Evolutionary conservation across 2,888 invertebrate genomes (phyloP), one percentile per base, ranked within the genome.

Genomic region (Bellardia bayeri): DNA sequence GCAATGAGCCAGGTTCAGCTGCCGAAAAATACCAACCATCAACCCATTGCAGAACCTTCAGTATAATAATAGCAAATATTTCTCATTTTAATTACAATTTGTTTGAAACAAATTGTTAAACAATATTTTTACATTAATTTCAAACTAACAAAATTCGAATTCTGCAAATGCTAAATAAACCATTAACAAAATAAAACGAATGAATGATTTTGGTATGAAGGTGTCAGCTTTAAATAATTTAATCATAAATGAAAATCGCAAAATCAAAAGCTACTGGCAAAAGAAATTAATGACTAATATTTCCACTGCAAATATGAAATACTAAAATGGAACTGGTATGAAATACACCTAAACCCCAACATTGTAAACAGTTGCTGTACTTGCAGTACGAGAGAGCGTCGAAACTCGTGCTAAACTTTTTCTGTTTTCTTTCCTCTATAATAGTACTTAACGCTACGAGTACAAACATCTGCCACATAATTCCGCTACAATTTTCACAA

Each of bases 401-500:
- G 42, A 74, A 79, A 64, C 80, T 71, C 86, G 86, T 83, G 83
- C 86, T 80, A 86, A 83, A 82, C n/a, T 64, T 40, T 64, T 64
- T 40, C 40, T 64, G 6, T 33, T 61, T 79, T 66, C 8, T 79
- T 66, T 7, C 58, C 33, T 33, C 16, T 4, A 64, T 85, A 82
- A 87, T 84, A 81, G 79, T 87, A 85, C 84, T 87, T 84, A 68
- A 78, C 49, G 76, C 63, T 83, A 61, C 54, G 14, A 85, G 84
- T 85, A 84, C 54, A 87, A 87, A 88, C 88, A 88, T 88, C 88
- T 88, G 88, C 88, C 80, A 71, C 68, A 76, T 76, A 82, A 88
- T 87, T 82, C 87, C 82, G 88, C 87, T 88, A 82, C 78, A 81
- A 80, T 82, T 86, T 82, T 82, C n/a, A 45, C 45, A 80, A 85